Percentiles rank a stretch among this genome's conserved stretches.
Conservation (phyloP, 1,140 invertebrate genomes). For the Zaprionus africanus region DNA sequence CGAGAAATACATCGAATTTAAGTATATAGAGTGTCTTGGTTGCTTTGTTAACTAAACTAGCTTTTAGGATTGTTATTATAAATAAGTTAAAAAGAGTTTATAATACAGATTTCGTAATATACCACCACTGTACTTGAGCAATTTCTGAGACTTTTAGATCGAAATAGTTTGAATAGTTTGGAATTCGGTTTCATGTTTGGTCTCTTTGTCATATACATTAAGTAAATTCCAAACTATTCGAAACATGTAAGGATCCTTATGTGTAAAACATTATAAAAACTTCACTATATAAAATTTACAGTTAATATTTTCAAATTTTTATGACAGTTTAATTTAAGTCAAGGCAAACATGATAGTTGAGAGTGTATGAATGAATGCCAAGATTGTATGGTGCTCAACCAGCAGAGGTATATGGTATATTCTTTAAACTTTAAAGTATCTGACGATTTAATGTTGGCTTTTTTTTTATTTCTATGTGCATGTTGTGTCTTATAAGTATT, state of each 20-base stretch:
- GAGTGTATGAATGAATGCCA: neutral
- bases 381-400: neutral
- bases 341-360: constrained; percentile 4
- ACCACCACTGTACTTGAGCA: constrained; percentile 25
- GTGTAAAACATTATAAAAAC: no score
- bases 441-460: constrained; percentile 26
- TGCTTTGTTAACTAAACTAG: constrained; percentile 33
- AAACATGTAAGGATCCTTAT: no score
- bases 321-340: neutral
- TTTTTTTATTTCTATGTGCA: constrained; percentile 19
- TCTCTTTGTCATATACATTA: neutral
- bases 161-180: neutral
- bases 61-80: neutral
- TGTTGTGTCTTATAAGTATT: constrained; percentile 26
- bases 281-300: neutral
- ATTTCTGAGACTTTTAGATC: neutral
- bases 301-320: neutral
- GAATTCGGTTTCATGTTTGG: neutral
- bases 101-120: constrained; percentile 16
- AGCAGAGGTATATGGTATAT: constrained; percentile 35
- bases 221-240: neutral
- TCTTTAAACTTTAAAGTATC: constrained; percentile 14
- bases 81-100: constrained; percentile 20
- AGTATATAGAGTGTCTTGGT: constrained; percentile 8
- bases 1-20: neutral